Conservation (phyloP, 2,888 invertebrate genomes). For the Acronicta psi region DNA sequence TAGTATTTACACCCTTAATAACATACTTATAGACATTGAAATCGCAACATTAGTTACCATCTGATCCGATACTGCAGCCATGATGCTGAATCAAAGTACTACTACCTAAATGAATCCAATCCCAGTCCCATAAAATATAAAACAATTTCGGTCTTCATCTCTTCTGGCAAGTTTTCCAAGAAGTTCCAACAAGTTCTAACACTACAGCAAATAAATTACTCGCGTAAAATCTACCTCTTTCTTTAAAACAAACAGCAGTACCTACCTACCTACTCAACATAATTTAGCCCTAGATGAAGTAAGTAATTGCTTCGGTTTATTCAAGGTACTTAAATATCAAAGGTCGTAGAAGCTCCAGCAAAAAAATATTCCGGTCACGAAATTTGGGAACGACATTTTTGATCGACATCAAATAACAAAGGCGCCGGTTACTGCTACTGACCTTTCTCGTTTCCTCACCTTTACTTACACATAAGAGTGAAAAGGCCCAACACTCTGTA, state of each 20-base stretch:
- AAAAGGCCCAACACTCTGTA: constrained; percentile 3
- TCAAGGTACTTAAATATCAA: no score
- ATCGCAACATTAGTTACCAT: constrained; percentile 31
- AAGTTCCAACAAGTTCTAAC: no score
- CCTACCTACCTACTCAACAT: no score
- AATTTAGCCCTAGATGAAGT: no score
- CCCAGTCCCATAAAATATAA: constrained; percentile 2
- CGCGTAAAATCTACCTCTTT: no score
- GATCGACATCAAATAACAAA: constrained; percentile 26
- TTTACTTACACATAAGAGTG: not conserved
- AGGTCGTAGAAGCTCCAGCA: no score
- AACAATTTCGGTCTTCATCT: no score
- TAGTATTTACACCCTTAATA: constrained; percentile 14
- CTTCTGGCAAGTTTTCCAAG: no score
- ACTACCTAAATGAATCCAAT: constrained; percentile 10
- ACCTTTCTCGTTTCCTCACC: constrained; percentile 3
- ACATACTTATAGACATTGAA: constrained; percentile 19
- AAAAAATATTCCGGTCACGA: constrained; percentile 23
- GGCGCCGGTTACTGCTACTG: not conserved
- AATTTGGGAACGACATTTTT: constrained; percentile 12
- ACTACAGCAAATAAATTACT: no score
- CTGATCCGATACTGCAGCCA: constrained; percentile 18
- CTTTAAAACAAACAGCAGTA: no score
- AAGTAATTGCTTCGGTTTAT: no score
- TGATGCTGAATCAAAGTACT: no score